A percentile compares a stretch with the other conserved stretches of the same genome.
phyloP scores from a whole-genome alignment of 2,888 invertebrate species.

The Leptura quadrifasciata region DNA sequence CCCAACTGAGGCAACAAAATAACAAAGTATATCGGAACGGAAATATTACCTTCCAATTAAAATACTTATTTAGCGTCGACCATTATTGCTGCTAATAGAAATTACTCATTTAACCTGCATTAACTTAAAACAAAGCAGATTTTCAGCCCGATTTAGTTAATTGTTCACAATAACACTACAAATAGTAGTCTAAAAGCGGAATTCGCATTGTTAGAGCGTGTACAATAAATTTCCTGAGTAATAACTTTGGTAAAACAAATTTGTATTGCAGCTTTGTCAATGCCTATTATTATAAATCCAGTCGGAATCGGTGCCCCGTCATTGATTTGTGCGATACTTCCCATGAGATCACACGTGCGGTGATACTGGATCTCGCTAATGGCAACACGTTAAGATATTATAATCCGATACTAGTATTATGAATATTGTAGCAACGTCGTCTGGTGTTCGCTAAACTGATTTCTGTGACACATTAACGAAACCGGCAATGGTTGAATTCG shows the following conservation, averaged over 20 bases:
- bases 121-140: constrained; percentile 34
- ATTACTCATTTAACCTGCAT: constrained; percentile 23
- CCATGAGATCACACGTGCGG: constrained; percentile 17
- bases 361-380: constrained; percentile 15
- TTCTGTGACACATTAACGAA: neutral
- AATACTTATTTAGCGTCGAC: constrained; percentile 7
- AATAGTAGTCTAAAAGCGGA: constrained; percentile 36
- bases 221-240: constrained; percentile 54
- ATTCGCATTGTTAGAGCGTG: constrained; percentile 43
- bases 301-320: constrained; percentile 41
- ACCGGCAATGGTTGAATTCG: neutral
- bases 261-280: constrained; percentile 49
- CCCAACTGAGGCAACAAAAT: neutral
- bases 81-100: constrained; percentile 5
- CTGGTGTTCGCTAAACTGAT: neutral
- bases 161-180: constrained; percentile 23
- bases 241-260: constrained; percentile 51
- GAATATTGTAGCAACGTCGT: constrained; percentile 1
- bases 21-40: neutral
- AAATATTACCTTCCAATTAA: constrained; percentile 4
- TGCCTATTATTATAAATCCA: constrained; percentile 46
- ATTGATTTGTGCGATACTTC: constrained; percentile 33
- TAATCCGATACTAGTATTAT: constrained; percentile 7
- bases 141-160: constrained; percentile 25
- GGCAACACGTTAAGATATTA: constrained; percentile 23